These are phyloP conservation scores for Geotrypetes seraphini DNA, from an alignment of 2,797 vertebrate species.

Conservation along the genomic window DNA sequence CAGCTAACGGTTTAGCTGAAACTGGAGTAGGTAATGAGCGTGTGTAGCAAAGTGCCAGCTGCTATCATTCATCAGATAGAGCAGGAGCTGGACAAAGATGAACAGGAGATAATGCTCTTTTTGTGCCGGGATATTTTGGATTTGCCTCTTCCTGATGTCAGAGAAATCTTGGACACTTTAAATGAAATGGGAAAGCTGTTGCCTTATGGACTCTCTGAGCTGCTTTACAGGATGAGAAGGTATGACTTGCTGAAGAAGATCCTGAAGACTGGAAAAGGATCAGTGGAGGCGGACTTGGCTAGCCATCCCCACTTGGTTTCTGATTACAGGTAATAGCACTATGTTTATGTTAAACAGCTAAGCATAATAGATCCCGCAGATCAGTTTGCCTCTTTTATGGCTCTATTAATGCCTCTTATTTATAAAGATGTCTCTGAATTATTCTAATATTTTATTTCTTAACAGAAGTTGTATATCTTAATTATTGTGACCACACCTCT, in stretches of 20 bases:
- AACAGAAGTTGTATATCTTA: too few species aligned
- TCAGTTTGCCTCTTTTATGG: too few species aligned
- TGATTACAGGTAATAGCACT: constrained; percentile 75
- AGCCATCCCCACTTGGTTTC: constrained; percentile 42
- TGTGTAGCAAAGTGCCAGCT: constrained; percentile 23
- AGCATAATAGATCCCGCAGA: too few species aligned
- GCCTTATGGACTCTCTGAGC: constrained; percentile 42
- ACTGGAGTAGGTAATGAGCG: constrained; percentile 23
- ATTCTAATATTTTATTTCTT: too few species aligned
- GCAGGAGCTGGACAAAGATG: constrained; percentile 58
- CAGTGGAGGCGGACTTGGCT: constrained; percentile 47
- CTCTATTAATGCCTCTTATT: too few species aligned
- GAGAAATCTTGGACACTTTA: constrained; percentile 48
- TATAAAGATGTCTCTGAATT: too few species aligned
- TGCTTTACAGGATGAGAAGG: constrained; percentile 62
- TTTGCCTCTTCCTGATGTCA: constrained; percentile 16
- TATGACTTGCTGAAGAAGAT: constrained; percentile 70
- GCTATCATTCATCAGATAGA: constrained; percentile 56
- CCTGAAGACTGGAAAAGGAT: constrained; percentile 37
- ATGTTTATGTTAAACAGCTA: too few species aligned
- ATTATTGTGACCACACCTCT: too few species aligned
- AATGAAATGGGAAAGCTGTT: constrained; percentile 31
- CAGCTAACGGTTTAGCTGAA: too few species aligned
- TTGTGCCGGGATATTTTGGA: constrained; percentile 57
- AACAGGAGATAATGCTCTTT: constrained; percentile 60